Conservation (phyloP, 2,888 invertebrate genomes). For the Neria commutata region DNA sequence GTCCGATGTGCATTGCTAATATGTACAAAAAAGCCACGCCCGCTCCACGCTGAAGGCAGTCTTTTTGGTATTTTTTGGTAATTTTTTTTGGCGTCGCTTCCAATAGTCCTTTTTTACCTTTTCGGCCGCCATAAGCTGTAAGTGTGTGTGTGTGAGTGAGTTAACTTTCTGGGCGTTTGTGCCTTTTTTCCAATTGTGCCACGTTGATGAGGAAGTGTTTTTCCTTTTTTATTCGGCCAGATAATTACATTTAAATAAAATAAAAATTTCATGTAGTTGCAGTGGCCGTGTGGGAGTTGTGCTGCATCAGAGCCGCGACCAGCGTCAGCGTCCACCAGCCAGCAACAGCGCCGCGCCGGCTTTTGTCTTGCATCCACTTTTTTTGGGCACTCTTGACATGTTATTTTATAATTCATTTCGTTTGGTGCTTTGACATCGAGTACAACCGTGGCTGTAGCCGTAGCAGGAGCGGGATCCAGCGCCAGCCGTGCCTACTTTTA, state of each 20-base stretch:
- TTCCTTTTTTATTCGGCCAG: constrained; percentile 56
- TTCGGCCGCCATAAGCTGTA: constrained; percentile 50
- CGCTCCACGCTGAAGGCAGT: constrained; percentile 32
- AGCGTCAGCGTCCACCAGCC: constrained; percentile 10
- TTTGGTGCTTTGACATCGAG: constrained; percentile 47
- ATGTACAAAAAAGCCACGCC: constrained; percentile 58
- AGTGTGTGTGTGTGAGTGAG: too few relatives aligned
- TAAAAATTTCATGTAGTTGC: constrained; percentile 58
- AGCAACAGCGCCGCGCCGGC: constrained; percentile 1
- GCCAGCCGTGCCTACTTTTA: not conserved
- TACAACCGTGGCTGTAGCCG: constrained; percentile 6
- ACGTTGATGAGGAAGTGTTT: constrained; percentile 50
- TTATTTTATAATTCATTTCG: constrained; percentile 53
- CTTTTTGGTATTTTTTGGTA: constrained; percentile 27
- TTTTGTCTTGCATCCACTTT: too few relatives aligned
- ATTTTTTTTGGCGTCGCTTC: constrained; percentile 27
- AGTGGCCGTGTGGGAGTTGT: constrained; percentile 1
- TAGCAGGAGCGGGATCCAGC: not conserved
- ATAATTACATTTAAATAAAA: constrained; percentile 63
- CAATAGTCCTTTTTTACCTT: constrained; percentile 19
- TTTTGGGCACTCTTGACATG: constrained; percentile 46
- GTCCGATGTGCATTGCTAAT: constrained; percentile 54
- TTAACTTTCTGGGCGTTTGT: constrained; percentile 16
- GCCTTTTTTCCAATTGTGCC: constrained; percentile 32
- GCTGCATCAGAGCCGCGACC: not conserved